Base-by-base conservation (phyloP, 2,888 invertebrate genomes). In the Eurytoma adleriae region DNA sequence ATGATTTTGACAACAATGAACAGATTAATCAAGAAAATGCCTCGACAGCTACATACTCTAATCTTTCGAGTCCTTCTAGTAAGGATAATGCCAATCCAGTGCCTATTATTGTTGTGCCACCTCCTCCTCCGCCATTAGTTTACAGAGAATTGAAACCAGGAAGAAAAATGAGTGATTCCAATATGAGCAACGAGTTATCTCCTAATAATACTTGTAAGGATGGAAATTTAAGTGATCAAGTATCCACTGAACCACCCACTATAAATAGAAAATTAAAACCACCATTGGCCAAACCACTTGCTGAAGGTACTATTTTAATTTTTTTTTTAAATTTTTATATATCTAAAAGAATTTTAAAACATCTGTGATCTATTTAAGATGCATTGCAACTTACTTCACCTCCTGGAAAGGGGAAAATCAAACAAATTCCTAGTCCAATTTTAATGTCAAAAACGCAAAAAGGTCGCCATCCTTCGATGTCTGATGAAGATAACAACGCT, bases 231-330 rank as follows among this genome's bases (percentile, higher is more conserved):
- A 85, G 87, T 12, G 90, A 89, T 79, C 89, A 88, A 83, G 88
- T 86, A 75, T 90, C 90, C 16, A 88, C 89, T 10, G 88, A 94
- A 79, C 95, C 96, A 61, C 96, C 97, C 16, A 94, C 93, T 54
- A 96, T 97, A 40, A 95, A 97, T 89, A 93, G 97, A 71, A 95
- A 95, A 62, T 91, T 97, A 57, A 82, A 82, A 76, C 82, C 82
- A 10, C 50, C 73, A 2, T 59, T 78, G 13, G 56, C 57, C 3
- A 82, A 82, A 62, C 67, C 78, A 40, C 20, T 72, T 50, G 80
- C 85, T 48, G 90, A 90, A 75, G 89, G 90, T 90, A 85, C 59
- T n/a, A 14, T 50, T 61, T 16, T 48, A 52, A 16, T 72, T 48
- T 48, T 56, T 18, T 20, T 56, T 27, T 5, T 18, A 50, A 12